phyloP scores from a whole-genome alignment of 2,888 invertebrate genomes.

The Ephialtes manifestator region DNA sequence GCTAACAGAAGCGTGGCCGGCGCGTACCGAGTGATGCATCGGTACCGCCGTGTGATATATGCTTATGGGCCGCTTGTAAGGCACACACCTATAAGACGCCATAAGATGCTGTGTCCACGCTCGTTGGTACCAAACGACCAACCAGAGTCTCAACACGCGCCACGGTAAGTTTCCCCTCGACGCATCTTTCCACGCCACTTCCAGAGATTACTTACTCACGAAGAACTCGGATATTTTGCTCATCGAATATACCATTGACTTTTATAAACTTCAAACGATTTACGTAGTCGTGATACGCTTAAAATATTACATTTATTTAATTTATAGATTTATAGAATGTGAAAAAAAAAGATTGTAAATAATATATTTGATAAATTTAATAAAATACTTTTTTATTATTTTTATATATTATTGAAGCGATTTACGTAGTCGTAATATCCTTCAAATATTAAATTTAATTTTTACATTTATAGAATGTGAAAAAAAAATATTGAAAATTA shows the following conservation, averaged over 20 bases:
- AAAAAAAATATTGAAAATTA: too few relatives aligned
- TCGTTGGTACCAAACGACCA: not conserved
- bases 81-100: constrained; percentile 26
- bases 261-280: not conserved
- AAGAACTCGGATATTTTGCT: constrained; percentile 5
- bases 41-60: constrained; percentile 75
- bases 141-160: constrained; percentile 14
- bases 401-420: too few relatives aligned
- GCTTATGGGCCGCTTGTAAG: constrained; percentile 65
- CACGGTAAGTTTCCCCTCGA: constrained; percentile 11
- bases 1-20: constrained; percentile 68
- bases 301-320: too few relatives aligned
- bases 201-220: not conserved
- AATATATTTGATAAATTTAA: too few relatives aligned
- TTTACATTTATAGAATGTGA: too few relatives aligned
- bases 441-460: too few relatives aligned
- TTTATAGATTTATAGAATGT: too few relatives aligned
- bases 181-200: constrained; percentile 15
- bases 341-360: too few relatives aligned
- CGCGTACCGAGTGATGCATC: constrained; percentile 71
- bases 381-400: too few relatives aligned
- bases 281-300: not conserved
- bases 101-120: constrained; percentile 10
- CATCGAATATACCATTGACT: not conserved
- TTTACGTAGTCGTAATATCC: not conserved